These are phyloP conservation scores for Cataglyphis rosenhaueri DNA, from an alignment of 2,888 invertebrate genomes.

Conservation along the genomic window DNA sequence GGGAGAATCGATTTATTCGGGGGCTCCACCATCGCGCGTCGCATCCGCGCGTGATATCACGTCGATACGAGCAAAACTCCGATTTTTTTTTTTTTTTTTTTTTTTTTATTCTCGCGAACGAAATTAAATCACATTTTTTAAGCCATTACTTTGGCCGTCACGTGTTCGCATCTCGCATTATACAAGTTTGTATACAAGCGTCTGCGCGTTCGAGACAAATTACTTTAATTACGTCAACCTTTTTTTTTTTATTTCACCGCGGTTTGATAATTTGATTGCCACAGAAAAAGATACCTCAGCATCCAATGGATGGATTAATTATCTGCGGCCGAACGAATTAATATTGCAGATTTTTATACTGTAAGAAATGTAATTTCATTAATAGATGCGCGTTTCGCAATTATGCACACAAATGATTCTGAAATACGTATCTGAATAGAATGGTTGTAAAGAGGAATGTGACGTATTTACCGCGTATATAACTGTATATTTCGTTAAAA, in stretches of 20 bases:
- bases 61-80: not conserved
- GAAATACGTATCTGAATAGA: not conserved
- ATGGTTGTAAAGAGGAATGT: constrained; percentile 6
- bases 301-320: not conserved
- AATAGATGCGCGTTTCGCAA: constrained; percentile 8
- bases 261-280: constrained; percentile 7
- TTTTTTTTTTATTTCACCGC: not conserved
- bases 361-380: constrained; percentile 11
- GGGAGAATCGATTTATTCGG: constrained; percentile 37
- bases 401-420: not conserved
- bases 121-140: constrained; percentile 22
- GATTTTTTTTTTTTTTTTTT: not conserved
- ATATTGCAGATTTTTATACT: constrained; percentile 16
- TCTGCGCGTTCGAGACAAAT: not conserved
- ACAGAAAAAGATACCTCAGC: constrained; percentile 3
- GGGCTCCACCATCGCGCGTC: not conserved
- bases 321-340: not conserved
- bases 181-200: not conserved
- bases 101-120: not conserved
- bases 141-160: not conserved
- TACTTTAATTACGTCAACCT: constrained; percentile 25
- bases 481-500: not conserved
- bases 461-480: not conserved
- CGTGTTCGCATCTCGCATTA: not conserved
- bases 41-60: not conserved